Percentiles rank a stretch among this genome's conserved stretches.
Evolutionary conservation across 2,797 vertebrate genomes (phyloP).

Genomic region (Rhinella marina): DNA sequence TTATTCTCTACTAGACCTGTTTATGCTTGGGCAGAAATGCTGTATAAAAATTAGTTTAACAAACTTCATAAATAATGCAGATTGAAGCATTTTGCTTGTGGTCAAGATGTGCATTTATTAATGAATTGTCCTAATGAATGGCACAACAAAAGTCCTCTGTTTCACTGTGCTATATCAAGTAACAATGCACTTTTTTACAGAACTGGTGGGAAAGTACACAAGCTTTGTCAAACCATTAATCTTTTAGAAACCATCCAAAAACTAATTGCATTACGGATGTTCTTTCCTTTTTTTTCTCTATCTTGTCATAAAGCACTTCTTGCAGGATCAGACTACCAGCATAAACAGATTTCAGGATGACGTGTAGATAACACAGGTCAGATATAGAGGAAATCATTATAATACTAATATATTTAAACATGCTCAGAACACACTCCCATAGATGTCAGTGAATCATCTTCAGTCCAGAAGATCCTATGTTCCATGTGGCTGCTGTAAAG

Average conservation of each 20-base stretch:
- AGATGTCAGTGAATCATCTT: too few relatives aligned
- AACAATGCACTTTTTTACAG: slow-evolving; percentile 48
- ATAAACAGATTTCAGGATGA: background rate
- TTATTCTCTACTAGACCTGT: background rate
- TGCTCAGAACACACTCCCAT: too few relatives aligned
- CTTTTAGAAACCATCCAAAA: slow-evolving; percentile 35
- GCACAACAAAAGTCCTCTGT: slow-evolving; percentile 47
- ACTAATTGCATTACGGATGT: background rate
- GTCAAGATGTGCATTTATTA: slow-evolving; percentile 49
- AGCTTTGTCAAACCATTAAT: slow-evolving; percentile 50
- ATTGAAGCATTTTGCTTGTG: slow-evolving; percentile 36
- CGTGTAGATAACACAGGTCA: background rate
- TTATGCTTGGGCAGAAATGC: slow-evolving; percentile 31
- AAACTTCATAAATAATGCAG: slow-evolving; percentile 28
- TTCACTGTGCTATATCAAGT: slow-evolving; percentile 30
- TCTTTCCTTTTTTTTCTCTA: background rate
- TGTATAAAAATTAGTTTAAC: slow-evolving; percentile 50
- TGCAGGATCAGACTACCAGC: background rate
- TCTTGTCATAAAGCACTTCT: background rate
- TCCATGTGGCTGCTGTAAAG: too few relatives aligned
- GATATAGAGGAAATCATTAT: background rate
- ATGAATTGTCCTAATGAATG: slow-evolving; percentile 52
- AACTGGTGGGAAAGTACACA: slow-evolving; percentile 56
- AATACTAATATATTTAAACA: background rate
- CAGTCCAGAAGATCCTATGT: too few relatives aligned